Conservation (phyloP, 2,797 vertebrate species). For the Arnoldichthys spilopterus region DNA sequence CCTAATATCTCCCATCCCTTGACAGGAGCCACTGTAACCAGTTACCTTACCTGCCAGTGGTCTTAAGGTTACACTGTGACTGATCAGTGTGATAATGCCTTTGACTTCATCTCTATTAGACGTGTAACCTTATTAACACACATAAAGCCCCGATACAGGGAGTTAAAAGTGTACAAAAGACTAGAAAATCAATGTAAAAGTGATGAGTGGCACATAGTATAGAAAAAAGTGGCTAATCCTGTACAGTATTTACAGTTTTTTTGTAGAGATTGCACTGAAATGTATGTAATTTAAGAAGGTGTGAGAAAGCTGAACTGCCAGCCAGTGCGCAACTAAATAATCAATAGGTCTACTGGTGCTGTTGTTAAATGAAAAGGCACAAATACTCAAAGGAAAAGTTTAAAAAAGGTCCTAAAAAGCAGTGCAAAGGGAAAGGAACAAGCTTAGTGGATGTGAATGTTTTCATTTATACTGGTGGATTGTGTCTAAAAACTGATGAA, state of each 20-base stretch:
- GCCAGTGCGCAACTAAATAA: conserved; percentile 22
- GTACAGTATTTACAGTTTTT: conserved; percentile 85
- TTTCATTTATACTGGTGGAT: neutral
- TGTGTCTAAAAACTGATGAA: no score
- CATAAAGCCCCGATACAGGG: neutral
- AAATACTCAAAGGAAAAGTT: neutral
- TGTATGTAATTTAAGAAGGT: conserved; percentile 42
- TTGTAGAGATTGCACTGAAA: conserved; percentile 62
- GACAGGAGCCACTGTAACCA: no score
- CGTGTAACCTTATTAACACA: neutral
- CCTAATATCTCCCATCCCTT: no score
- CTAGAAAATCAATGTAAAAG: conserved; percentile 61
- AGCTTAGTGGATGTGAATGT: neutral
- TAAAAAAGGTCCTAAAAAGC: neutral
- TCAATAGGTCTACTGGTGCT: conserved; percentile 13
- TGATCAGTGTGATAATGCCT: no score
- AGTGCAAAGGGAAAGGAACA: neutral
- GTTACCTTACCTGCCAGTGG: no score
- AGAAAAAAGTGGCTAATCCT: conserved; percentile 75
- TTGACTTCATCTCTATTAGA: neutral
- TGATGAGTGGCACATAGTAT: conserved; percentile 81
- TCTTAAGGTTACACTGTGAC: no score
- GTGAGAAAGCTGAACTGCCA: conserved; percentile 11
- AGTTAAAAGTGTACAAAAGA: conserved; percentile 12
- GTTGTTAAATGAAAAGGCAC: neutral